Conservation (phyloP, 2,888 invertebrate genomes). For the Lycia hirtaria region DNA sequence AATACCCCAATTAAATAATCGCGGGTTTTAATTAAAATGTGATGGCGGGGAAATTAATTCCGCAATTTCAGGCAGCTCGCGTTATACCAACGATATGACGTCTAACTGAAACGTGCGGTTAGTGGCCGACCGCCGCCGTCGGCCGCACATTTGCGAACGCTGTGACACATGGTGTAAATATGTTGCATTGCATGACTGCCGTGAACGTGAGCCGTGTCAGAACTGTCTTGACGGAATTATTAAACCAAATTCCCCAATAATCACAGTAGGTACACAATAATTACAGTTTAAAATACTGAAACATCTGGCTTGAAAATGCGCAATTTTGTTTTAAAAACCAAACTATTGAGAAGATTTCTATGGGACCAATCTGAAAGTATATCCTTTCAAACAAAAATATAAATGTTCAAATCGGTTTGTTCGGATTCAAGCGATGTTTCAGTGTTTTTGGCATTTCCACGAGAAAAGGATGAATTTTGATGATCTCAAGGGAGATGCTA, state of each 20-base stretch:
- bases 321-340: too few relatives aligned
- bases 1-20: conserved; percentile 35
- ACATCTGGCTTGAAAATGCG: too few relatives aligned
- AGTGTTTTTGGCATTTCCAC: too few relatives aligned
- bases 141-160: conserved; percentile 42
- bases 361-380: too few relatives aligned
- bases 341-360: too few relatives aligned
- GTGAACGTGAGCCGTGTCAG: conserved; percentile 12
- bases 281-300: neutral
- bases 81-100: conserved; percentile 44
- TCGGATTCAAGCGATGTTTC: too few relatives aligned
- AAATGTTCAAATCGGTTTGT: too few relatives aligned
- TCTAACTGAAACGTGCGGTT: conserved; percentile 58
- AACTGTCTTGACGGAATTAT: conserved; percentile 10
- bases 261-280: neutral
- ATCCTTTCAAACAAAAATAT: too few relatives aligned
- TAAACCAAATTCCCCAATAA: neutral
- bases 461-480: too few relatives aligned
- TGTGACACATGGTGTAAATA: conserved; percentile 53
- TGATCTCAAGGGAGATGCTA: too few relatives aligned
- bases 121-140: conserved; percentile 22
- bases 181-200: conserved; percentile 38
- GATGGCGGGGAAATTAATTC: conserved; percentile 37
- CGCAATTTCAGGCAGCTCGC: conserved; percentile 42
- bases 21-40: conserved; percentile 39